Conservation (phyloP, 1,140 invertebrate species). For the Lamellibrachia luymesi region DNA sequence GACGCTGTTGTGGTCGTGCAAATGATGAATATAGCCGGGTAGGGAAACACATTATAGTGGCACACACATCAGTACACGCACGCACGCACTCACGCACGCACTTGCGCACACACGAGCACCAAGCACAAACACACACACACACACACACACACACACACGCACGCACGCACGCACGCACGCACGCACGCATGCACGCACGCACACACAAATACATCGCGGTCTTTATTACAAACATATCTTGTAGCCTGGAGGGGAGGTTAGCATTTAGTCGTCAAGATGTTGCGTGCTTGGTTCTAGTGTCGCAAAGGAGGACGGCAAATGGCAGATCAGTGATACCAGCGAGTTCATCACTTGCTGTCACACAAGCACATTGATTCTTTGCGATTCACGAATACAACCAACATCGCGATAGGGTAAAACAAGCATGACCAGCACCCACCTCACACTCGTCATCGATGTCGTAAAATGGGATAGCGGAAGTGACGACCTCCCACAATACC, state of each 20-base stretch:
- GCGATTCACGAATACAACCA: neutral
- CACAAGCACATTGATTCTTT: neutral
- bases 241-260: no score
- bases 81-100: no score
- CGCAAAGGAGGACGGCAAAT: no score
- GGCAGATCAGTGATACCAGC: neutral
- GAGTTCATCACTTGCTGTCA: neutral
- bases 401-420: neutral
- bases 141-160: no score
- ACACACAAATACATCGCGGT: neutral
- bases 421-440: slow-evolving; percentile 25
- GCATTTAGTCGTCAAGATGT: no score
- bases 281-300: no score
- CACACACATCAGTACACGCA: no score
- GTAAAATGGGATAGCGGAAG: slow-evolving; percentile 62
- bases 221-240: no score
- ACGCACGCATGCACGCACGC: no score
- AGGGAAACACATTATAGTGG: neutral
- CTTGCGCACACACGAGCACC: no score
- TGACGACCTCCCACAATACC: slow-evolving; percentile 95
- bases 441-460: slow-evolving; percentile 44
- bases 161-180: no score
- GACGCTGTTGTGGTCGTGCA: neutral
- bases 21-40: neutral
- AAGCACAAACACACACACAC: no score